phyloP scores from a whole-genome alignment of 37 sponge, comb jelly and placozoan genomes.

The Ianthella basta region DNA sequence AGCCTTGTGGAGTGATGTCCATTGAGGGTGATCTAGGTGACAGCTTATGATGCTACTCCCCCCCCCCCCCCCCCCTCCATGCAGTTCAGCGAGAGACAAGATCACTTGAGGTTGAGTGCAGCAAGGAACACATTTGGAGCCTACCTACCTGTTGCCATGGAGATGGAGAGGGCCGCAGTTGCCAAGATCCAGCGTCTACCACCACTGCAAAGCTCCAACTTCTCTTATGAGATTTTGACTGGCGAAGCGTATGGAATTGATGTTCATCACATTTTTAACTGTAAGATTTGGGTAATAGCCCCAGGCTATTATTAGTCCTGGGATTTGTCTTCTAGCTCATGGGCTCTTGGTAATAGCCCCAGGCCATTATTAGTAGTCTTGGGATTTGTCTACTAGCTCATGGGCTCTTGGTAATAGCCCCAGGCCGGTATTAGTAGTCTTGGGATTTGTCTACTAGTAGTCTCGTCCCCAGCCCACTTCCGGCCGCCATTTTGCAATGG shows the following conservation, averaged over 20 bases:
- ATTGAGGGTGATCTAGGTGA: too few species aligned
- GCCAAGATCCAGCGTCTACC: conserved; percentile 26
- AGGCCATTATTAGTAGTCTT: neutral
- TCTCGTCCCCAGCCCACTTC: too few species aligned
- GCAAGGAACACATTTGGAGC: conserved; percentile 1
- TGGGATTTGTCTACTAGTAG: neutral
- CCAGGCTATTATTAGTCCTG: too few species aligned
- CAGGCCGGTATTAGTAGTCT: too few species aligned
- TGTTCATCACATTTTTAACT: neutral
- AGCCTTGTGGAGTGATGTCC: too few species aligned
- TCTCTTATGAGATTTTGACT: conserved; percentile 4
- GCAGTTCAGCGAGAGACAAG: too few species aligned
- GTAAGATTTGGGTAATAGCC: too few species aligned
- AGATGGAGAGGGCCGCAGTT: neutral
- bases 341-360: neutral
- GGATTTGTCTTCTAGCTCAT: neutral
- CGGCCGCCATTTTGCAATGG: too few species aligned
- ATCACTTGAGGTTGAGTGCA: neutral
- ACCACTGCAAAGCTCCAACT: conserved; percentile 15
- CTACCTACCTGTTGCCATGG: neutral
- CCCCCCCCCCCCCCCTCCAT: too few species aligned
- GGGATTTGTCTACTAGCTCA: neutral
- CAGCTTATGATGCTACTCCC: too few species aligned
- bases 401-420: neutral
- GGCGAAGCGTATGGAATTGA: neutral